Percentiles rank a stretch among this genome's conserved stretches.
Evolutionary conservation across 2,888 invertebrate species (phyloP).

Genomic region (Coelogynopora nodosa): DNA sequence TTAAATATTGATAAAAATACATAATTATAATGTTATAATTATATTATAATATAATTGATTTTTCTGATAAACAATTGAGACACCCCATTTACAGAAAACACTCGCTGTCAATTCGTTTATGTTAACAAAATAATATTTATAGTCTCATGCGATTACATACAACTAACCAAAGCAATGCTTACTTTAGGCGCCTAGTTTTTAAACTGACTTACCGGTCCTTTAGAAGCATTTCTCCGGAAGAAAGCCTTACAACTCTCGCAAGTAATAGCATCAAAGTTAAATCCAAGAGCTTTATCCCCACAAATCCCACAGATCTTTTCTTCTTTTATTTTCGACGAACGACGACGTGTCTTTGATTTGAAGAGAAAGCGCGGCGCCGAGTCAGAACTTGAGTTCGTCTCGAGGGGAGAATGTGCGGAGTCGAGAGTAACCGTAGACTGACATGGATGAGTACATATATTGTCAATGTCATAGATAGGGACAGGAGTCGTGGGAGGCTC

Average conservation of each 20-base stretch:
- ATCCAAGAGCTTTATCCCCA: conserved; percentile 60
- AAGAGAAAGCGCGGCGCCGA: neutral
- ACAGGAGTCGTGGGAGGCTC: neutral
- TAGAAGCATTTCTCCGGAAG: conserved; percentile 62
- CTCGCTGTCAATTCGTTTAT: no score
- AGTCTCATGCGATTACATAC: no score
- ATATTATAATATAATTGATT: no score
- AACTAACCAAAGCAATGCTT: no score
- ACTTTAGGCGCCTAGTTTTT: no score
- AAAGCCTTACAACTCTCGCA: conserved; percentile 62
- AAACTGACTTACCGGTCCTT: conserved; percentile 60
- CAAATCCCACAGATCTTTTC: conserved; percentile 62
- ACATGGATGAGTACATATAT: neutral
- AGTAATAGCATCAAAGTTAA: conserved; percentile 62
- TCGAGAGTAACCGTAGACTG: neutral
- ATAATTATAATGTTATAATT: no score
- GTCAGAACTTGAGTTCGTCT: neutral
- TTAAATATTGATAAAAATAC: no score
- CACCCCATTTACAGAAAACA: no score
- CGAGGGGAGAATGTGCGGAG: neutral
- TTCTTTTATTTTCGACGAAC: conserved; percentile 53
- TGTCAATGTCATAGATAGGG: neutral
- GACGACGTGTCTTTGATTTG: neutral
- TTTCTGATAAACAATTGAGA: no score
- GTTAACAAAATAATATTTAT: no score